Conservation (phyloP, 2,888 invertebrate genomes). For the Temnothorax unifasciatus region DNA sequence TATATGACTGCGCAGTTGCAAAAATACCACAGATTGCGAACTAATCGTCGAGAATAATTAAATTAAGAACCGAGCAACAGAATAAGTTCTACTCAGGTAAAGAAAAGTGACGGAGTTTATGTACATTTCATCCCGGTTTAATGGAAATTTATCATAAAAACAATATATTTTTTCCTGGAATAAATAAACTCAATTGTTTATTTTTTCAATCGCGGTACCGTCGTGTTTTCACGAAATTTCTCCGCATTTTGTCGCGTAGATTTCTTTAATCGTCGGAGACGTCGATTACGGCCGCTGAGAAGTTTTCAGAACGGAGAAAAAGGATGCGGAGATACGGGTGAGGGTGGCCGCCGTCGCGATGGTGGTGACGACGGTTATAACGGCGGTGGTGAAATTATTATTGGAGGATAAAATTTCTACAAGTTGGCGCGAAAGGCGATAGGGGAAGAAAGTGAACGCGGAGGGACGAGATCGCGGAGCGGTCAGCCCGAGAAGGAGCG, state of each 20-base stretch:
- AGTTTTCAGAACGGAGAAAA: slow-evolving; percentile 39
- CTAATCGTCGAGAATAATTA: background rate
- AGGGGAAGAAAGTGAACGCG: slow-evolving; percentile 68
- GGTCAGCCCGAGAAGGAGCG: slow-evolving; percentile 57
- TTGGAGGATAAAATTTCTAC: slow-evolving; percentile 84
- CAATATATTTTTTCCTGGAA: background rate
- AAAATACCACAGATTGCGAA: background rate
- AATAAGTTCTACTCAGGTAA: background rate
- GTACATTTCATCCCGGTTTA: background rate
- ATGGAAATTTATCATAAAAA: background rate
- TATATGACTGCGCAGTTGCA: background rate
- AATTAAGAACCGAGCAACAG: background rate
- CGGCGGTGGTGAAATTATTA: slow-evolving; percentile 78
- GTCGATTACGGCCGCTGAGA: slow-evolving; percentile 40
- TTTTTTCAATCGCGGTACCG: slow-evolving; percentile 3
- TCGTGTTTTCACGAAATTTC: slow-evolving; percentile 61
- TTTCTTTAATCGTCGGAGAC: slow-evolving; percentile 78
- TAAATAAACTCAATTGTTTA: background rate
- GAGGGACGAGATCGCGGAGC: slow-evolving; percentile 36
- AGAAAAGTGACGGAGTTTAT: background rate
- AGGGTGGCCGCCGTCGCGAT: slow-evolving; percentile 32
- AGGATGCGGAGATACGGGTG: slow-evolving; percentile 50
- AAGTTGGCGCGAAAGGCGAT: slow-evolving; percentile 76
- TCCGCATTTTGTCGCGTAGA: slow-evolving; percentile 67
- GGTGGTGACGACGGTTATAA: slow-evolving; percentile 66